These are phyloP conservation scores for Diplolepis rosae DNA, from an alignment of 2,888 invertebrate species.

Conservation along the genomic window DNA sequence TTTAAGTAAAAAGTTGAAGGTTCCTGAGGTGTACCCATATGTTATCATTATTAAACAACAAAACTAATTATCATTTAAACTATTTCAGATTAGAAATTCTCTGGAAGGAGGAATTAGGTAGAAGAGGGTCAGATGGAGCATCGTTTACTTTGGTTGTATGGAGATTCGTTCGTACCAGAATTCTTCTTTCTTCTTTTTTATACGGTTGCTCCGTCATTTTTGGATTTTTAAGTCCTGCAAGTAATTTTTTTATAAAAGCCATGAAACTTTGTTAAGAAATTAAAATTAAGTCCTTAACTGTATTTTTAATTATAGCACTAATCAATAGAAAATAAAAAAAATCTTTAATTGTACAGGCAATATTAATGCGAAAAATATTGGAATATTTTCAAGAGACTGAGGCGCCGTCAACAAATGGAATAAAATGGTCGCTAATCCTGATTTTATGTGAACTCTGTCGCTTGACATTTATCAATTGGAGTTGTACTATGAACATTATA, in stretches of 20 bases:
- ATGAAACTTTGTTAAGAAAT: neutral
- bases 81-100: constrained; percentile 73
- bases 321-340: neutral
- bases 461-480: constrained; percentile 73
- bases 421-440: constrained; percentile 74
- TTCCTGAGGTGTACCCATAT: too few relatives aligned
- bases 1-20: too few relatives aligned
- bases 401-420: constrained; percentile 69
- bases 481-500: constrained; percentile 75
- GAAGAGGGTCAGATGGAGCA: constrained; percentile 72
- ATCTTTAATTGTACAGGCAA: constrained; percentile 64
- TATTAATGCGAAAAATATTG: constrained; percentile 74
- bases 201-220: constrained; percentile 70
- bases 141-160: constrained; percentile 74
- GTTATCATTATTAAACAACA: too few relatives aligned
- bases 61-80: too few relatives aligned
- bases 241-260: constrained; percentile 51
- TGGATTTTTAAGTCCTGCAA: constrained; percentile 76
- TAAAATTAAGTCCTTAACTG: too few relatives aligned
- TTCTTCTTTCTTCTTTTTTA: constrained; percentile 71
- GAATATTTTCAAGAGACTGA: constrained; percentile 71
- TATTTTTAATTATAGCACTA: too few relatives aligned
- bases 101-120: constrained; percentile 75
- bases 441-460: constrained; percentile 73
- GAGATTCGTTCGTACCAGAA: constrained; percentile 74